These are phyloP conservation scores for Nemotelus pantherinus DNA, from an alignment of 2,888 invertebrate species.

Conservation along the genomic window DNA sequence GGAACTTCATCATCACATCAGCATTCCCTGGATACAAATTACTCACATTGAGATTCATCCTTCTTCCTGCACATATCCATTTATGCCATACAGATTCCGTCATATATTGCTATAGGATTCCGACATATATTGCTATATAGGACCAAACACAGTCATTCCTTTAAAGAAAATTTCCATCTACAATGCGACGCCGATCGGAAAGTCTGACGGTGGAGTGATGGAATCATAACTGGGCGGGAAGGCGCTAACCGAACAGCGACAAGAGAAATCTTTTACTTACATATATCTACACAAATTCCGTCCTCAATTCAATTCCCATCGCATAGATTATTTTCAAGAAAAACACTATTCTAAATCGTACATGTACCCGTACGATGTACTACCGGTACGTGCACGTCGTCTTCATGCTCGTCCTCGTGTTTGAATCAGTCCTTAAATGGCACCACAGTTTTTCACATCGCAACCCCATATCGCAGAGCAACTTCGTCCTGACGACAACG, in stretches of 20 bases:
- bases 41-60: conserved; percentile 43
- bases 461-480: too few relatives aligned
- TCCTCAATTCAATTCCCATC: conserved; percentile 13
- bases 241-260: neutral
- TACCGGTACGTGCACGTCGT: too few relatives aligned
- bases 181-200: neutral
- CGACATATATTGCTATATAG: neutral
- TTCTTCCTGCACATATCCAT: conserved; percentile 31
- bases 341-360: neutral
- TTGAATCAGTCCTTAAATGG: neutral
- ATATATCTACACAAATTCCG: neutral
- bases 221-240: neutral
- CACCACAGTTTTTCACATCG: neutral
- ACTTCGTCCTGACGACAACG: neutral
- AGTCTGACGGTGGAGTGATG: neutral
- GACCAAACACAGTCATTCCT: neutral
- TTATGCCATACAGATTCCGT: neutral
- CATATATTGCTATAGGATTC: neutral
- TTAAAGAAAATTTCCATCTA: conserved; percentile 1
- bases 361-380: neutral
- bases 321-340: conserved; percentile 4
- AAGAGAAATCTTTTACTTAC: conserved; percentile 18
- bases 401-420: too few relatives aligned
- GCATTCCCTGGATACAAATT: conserved; percentile 49
- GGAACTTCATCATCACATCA: conserved; percentile 51